Base-by-base conservation (phyloP, 2,113 vertebrate genomes). In the Engraulis encrasicolus region DNA sequence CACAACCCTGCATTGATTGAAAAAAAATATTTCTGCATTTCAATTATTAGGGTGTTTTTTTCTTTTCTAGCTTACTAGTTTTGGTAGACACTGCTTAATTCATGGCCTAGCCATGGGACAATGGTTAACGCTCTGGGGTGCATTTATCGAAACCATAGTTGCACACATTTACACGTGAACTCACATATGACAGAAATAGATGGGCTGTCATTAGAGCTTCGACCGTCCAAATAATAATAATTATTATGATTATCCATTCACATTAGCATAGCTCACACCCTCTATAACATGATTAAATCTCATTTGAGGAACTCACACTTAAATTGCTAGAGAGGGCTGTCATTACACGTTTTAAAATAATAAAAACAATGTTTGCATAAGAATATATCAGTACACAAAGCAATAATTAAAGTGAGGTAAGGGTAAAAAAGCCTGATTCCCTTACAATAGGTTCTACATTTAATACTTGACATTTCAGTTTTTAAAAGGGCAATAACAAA, bases 371-470 rank as follows among this genome's bases (percentile, higher is more conserved):
- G 58, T 66, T 66, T 66, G 58, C 58, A 66, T 66, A 66, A 31
- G 27, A 9, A 66, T 66, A 66, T 66, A 31, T 66, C 27, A 66
- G 54, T 58, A 7, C n/a, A 58, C 54, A 58, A 58, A 58, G 58
- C 58, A 66, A 66, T 27, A 66, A 23, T 31, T 27, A n/a, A n/a
- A n/a, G 15, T 31, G 2, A 17, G 31, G 7, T 58, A 20, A n/a
- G 54, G 19, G 54, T 7, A n/a, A n/a, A 7, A 58, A 58, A 9
- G 54, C 19, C 54, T 0, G 20, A 15, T 66, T 31, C 20, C 58
- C 58, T 61, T 61, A 61, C 20, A 61, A 27, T 12, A 61, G n/a
- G 61, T 71, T 71, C n/a, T 71, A 34, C 66, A 34, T 74, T 74
- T 34, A 74, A 74, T 18, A 36, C 27, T 36, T 74, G 31, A 34